Evolutionary conservation across 2,113 vertebrate genomes (phyloP), one percentile per base, ranked within the genome.

Genomic region (Seriola rivoliana): DNA sequence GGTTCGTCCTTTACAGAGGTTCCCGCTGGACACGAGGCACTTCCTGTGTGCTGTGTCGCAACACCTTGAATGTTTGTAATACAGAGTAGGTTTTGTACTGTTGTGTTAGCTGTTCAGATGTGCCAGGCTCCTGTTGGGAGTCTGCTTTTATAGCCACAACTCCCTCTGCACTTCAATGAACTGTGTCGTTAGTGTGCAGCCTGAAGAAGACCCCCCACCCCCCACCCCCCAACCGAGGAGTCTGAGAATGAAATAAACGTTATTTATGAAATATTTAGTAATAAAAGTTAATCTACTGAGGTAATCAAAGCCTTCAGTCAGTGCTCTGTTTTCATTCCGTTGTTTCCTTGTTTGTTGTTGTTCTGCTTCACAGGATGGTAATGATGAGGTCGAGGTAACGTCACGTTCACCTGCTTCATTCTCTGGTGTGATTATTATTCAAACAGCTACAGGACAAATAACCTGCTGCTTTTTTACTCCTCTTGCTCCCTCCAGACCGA

Each of bases 191-290:
- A 67, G 34, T 16, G 66, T 55, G 44, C 52, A 70, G 32, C 19
- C 46, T 21, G 36, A 60, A 38, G 67, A 42, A 11, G 44, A 13
- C 48, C 44, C 25, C 21, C 38, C 52, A 55, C n/a, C 16, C 0
- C 6, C 25, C 25, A 29, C 0, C 48, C 44, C 25, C 17, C 38
- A 58, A 55, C 16, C 0, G 4, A 23, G 14, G 25, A 54, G 19
- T 52, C 1, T 3, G 23, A 76, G 14, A 57, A 70, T 42, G 63
- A 55, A 64, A 71, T 40, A 0, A 70, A 75, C 10, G 10, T 44
- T 86, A 71, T 82, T 85, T 74, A 88, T 84, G 82, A 75, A 29
- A 46, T 42, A 59, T 89, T 88, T 90, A 86, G 83, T 76, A 90
- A 90, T 90, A 90, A 92, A 92, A 84, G 52, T 65, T 55, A 64